A percentile compares a stretch with the other conserved stretches of the same genome.
Conservation (phyloP, 2,888 invertebrate genomes). For the Cenopis cana region DNA sequence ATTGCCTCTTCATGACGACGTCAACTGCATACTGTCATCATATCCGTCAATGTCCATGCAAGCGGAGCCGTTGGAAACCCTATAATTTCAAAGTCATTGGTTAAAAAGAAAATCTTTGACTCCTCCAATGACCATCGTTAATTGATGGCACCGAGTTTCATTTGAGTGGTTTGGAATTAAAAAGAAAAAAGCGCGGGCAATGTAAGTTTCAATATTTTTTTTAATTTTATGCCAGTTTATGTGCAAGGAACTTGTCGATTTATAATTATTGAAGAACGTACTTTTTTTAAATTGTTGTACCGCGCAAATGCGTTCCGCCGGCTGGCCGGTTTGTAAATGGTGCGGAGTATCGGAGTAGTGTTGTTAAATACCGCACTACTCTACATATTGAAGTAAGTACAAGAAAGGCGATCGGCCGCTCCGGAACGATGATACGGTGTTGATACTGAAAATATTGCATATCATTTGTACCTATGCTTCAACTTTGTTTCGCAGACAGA, state of each 20-base stretch:
- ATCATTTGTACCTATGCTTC: too few relatives aligned
- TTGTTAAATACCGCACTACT: constrained; percentile 82
- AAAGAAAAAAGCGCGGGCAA: constrained; percentile 51
- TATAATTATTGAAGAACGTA: constrained; percentile 49
- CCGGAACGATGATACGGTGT: constrained; percentile 43
- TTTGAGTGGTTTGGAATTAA: constrained; percentile 27
- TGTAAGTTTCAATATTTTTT: constrained; percentile 49
- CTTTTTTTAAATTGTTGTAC: constrained; percentile 58
- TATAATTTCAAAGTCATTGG: constrained; percentile 76
- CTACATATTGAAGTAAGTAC: constrained; percentile 73
- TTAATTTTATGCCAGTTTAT: constrained; percentile 1
- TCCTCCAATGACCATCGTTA: constrained; percentile 69
- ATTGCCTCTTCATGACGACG: constrained; percentile 60
- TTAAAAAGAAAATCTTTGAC: constrained; percentile 71
- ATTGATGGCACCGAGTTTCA: constrained; percentile 53
- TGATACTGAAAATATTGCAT: constrained; percentile 17
- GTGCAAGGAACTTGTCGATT: background rate
- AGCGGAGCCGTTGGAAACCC: constrained; percentile 74
- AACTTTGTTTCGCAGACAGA: too few relatives aligned
- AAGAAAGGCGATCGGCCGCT: constrained; percentile 60
- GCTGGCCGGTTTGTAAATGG: constrained; percentile 75
- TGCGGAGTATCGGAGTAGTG: constrained; percentile 73
- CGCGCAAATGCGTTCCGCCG: constrained; percentile 70
- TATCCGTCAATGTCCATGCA: constrained; percentile 66
- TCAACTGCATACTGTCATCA: constrained; percentile 63